phyloP scores from a whole-genome alignment of 1,140 invertebrate species.

The Tyrophagus putrescentiae region DNA sequence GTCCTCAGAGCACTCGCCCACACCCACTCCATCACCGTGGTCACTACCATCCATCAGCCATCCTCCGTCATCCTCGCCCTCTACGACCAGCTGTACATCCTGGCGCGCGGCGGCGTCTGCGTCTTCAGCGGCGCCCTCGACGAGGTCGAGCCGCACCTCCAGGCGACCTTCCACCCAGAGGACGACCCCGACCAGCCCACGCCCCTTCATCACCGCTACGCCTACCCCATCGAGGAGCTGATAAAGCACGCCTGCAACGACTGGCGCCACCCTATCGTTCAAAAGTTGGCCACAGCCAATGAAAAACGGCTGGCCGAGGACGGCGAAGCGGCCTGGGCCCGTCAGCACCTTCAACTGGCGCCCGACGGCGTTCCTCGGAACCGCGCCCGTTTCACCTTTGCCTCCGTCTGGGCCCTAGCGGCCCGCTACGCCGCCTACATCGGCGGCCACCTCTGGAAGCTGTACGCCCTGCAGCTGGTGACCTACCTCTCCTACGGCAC shows the following conservation, averaged over 20 bases:
- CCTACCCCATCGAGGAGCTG: neutral
- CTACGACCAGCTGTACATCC: conserved; percentile 18
- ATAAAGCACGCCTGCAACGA: neutral
- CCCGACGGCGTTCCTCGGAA: neutral
- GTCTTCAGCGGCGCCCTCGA: conserved; percentile 1
- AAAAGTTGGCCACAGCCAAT: neutral
- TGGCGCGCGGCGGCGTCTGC: conserved; percentile 15
- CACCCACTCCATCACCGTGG: neutral
- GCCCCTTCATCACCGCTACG: neutral
- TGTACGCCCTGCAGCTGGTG: neutral
- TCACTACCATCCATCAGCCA: conserved; percentile 19
- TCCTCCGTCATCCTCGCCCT: neutral
- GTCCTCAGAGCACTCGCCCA: conserved; percentile 41
- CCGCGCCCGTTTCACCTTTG: neutral
- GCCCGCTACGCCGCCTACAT: neutral
- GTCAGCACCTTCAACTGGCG: too few relatives aligned
- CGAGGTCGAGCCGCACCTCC: neutral
- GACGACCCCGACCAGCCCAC: too few relatives aligned
- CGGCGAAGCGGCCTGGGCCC: neutral
- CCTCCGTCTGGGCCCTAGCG: neutral
- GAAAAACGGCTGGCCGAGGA: neutral
- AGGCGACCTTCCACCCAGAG: neutral
- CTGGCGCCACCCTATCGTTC: neutral
- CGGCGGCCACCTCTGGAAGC: neutral
- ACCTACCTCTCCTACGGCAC: neutral